Percentiles rank a stretch among this genome's conserved stretches.
These are phyloP conservation scores for Ginglymostoma cirratum DNA, from an alignment of 2,113 vertebrate genomes.

Conservation along the genomic window DNA sequence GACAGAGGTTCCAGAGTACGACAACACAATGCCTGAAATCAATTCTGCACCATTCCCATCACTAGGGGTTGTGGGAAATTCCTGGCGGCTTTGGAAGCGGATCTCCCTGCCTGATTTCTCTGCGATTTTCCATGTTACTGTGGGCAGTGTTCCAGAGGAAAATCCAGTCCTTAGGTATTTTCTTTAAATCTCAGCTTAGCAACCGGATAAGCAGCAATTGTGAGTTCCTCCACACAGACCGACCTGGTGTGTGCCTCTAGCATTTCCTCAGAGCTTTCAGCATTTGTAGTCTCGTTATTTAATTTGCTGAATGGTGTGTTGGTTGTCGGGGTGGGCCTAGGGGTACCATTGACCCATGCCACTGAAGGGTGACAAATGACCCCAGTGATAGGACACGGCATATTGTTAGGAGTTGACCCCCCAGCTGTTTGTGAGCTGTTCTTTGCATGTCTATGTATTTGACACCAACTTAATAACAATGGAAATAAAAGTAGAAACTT, in stretches of 20 bases:
- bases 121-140: not conserved
- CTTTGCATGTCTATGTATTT: too few species aligned
- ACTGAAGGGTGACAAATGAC: too few species aligned
- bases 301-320: not conserved
- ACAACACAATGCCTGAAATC: not conserved
- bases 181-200: not conserved
- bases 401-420: too few species aligned
- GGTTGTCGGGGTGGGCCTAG: not conserved
- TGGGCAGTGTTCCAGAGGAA: not conserved
- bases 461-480: not conserved
- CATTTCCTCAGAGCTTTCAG: not conserved
- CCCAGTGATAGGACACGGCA: too few species aligned
- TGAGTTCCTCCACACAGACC: not conserved
- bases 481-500: not conserved
- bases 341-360: not conserved
- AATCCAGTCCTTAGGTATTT: not conserved
- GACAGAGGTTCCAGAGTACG: not conserved
- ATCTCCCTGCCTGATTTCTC: not conserved
- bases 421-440: too few species aligned
- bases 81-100: not conserved
- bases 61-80: not conserved
- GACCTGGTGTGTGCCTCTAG: not conserved
- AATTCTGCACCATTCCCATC: not conserved
- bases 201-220: not conserved
- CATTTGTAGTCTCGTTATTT: not conserved